A percentile compares a stretch with the other conserved stretches of the same genome.
Conservation (phyloP, 2,888 invertebrate species). For the Merodon equestris region DNA sequence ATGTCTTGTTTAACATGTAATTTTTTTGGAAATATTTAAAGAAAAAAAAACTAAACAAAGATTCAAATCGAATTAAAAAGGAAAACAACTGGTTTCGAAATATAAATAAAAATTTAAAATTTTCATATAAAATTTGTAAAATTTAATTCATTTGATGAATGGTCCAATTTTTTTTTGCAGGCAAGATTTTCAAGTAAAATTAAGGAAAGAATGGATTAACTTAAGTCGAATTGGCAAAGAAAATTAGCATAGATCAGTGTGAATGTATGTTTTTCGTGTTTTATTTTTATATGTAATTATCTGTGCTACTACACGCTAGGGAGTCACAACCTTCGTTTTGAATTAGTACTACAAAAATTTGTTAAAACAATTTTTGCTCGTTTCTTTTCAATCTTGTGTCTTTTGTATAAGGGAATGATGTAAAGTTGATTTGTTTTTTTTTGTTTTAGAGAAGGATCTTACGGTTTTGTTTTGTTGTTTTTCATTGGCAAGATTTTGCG, state of each 20-base stretch:
- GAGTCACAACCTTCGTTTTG: conserved; percentile 69
- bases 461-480: conserved; percentile 2
- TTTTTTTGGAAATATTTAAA: not conserved
- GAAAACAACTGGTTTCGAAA: conserved; percentile 59
- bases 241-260: conserved; percentile 49
- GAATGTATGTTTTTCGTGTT: conserved; percentile 45
- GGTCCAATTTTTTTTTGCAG: conserved; percentile 25
- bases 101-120: conserved; percentile 35
- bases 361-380: not conserved
- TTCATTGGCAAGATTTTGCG: not conserved
- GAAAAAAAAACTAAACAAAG: conserved; percentile 9
- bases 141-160: conserved; percentile 41
- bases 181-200: conserved; percentile 23
- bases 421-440: too few species aligned
- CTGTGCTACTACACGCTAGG: conserved; percentile 64
- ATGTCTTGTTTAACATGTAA: conserved; percentile 14
- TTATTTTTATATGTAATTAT: conserved; percentile 66
- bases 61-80: conserved; percentile 30
- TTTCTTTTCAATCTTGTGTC: conserved; percentile 6
- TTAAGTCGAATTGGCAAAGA: conserved; percentile 39
- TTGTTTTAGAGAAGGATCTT: conserved; percentile 8
- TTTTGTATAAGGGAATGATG: conserved; percentile 55
- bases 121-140: conserved; percentile 54
- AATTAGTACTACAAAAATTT: conserved; percentile 29
- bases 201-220: conserved; percentile 70